Base-by-base conservation (phyloP, 2,888 invertebrate species). In the Hymenopus coronatus region DNA sequence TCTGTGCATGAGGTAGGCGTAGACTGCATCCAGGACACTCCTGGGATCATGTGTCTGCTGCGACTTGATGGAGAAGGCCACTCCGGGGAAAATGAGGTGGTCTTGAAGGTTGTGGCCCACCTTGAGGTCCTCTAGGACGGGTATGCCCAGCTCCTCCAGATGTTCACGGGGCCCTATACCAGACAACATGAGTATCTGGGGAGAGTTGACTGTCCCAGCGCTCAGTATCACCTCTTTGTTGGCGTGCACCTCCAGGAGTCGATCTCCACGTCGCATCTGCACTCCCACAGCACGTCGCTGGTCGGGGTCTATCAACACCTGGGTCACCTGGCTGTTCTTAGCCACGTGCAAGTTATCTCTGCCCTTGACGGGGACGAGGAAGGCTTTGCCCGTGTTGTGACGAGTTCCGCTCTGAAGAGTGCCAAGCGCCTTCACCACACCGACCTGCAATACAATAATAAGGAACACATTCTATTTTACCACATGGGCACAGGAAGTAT, bases 101-200 rank as follows among this genome's bases (percentile, higher is more conserved):
- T 95, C 95, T 91, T 95, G 94, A 14, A 95, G 92, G 91, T 95
- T 95, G 89, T 93, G 91, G 2, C 95, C 95, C 0, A 95, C 95
- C 90, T 93, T 93, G 30, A 94, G 91, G 91, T 95, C 93, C 82
- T 90, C 92, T 3, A 94, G 90, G 0, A 93, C 92, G 0, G 93
- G 91, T 88, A 95, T 94, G 0, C 93, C 92, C 90, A 94, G 91
- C 81, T 93, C 92, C 8, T 93, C 91, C 90, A 96, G 93, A 89
- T 94, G 93, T 0, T 94, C 92, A 87, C 92, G 92, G 0, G 95
- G 95, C 0, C 95, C 95, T 15, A 96, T 93, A 0, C 96, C 96
- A 0, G 96, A 96, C 25, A 96, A 92, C 95, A 96, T 95, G 83
- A 97, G 93, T 7, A 97, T 91, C 91, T 97, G 96, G 0, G 96